These are phyloP conservation scores for Etheostoma cragini DNA, from an alignment of 2,113 vertebrate species.

Conservation along the genomic window DNA sequence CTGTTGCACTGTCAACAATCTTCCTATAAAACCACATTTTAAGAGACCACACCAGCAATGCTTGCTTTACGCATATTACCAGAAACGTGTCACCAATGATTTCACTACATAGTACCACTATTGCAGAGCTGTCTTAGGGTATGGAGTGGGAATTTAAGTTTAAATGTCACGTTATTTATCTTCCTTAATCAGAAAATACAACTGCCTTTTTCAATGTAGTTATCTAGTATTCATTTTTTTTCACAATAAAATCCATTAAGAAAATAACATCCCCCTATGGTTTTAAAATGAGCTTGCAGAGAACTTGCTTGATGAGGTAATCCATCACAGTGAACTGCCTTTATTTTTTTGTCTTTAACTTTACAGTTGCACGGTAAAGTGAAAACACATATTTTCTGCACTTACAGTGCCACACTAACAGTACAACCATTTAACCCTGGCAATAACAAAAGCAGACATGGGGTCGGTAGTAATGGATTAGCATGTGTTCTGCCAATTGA, in stretches of 20 bases:
- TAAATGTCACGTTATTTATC: slow-evolving; percentile 1
- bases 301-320: background rate
- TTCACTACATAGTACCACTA: background rate
- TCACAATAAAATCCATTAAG: background rate
- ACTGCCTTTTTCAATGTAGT: background rate
- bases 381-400: background rate
- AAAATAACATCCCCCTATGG: slow-evolving; percentile 17
- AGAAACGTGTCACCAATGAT: slow-evolving; percentile 4
- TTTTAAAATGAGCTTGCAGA: slow-evolving; percentile 12
- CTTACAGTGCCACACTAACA: background rate
- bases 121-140: background rate
- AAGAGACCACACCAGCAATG: slow-evolving; percentile 1
- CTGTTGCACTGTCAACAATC: slow-evolving; percentile 9
- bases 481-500: background rate
- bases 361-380: background rate
- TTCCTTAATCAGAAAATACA: background rate
- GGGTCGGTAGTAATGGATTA: background rate
- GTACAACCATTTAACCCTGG: background rate
- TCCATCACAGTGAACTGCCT: slow-evolving; percentile 21
- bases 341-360: slow-evolving; percentile 7
- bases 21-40: slow-evolving; percentile 4
- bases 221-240: background rate
- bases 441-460: background rate
- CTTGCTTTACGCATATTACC: background rate
- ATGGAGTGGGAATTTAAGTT: background rate